These are phyloP conservation scores for Lepus townsendii DNA, from an alignment of 2,797 vertebrate species.

Conservation along the genomic window DNA sequence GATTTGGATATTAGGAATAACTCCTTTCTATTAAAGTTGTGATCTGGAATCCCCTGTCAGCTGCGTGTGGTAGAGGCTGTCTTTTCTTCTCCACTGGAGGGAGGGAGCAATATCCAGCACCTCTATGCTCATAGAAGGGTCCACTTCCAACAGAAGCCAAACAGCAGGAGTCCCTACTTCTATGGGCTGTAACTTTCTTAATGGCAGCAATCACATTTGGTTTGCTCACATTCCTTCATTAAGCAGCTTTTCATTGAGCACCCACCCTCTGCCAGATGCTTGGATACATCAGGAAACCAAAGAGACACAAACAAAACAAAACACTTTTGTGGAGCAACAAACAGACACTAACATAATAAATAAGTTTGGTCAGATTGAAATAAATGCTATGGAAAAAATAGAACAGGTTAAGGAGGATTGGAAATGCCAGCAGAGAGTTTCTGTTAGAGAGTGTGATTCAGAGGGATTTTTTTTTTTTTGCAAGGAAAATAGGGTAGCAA, in stretches of 20 bases:
- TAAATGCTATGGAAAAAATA: background rate
- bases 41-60: background rate
- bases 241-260: background rate
- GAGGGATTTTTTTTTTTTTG: background rate
- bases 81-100: background rate
- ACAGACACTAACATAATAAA: background rate
- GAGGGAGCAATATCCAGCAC: fast-evolving
- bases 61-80: fast-evolving
- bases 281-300: conserved; percentile 42
- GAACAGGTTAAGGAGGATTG: background rate
- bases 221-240: conserved; percentile 50
- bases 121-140: background rate
- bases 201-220: background rate
- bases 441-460: background rate
- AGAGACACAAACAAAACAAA: conserved; percentile 57
- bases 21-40: background rate
- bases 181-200: background rate
- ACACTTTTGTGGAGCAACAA: background rate
- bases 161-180: background rate
- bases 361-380: background rate
- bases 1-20: background rate
- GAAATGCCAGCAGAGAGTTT: background rate
- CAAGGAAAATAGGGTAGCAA: background rate
- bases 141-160: background rate
- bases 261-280: conserved; percentile 36